Evolutionary conservation across 2,797 vertebrate species (phyloP).

Genomic region (Micrastur ruficollis): DNA sequence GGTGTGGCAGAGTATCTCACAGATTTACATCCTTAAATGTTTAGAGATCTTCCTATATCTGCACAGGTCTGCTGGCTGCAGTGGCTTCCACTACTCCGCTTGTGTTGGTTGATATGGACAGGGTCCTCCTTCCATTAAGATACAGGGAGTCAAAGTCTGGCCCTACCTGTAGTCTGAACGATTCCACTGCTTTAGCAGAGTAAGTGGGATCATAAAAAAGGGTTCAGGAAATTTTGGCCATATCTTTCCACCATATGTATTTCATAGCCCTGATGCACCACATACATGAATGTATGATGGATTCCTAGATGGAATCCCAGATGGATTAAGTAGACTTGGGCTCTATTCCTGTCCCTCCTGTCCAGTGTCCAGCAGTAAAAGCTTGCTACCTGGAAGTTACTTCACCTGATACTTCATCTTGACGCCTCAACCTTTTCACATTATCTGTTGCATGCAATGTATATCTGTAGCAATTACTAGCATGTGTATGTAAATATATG

Average conservation of each 20-base stretch:
- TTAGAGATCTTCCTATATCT: neutral
- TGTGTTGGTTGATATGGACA: neutral
- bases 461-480: neutral
- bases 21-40: neutral
- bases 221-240: neutral
- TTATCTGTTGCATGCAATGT: constrained; percentile 19
- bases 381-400: neutral
- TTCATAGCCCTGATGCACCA: neutral
- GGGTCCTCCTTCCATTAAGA: neutral
- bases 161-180: neutral
- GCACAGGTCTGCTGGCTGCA: neutral
- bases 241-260: neutral
- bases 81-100: neutral
- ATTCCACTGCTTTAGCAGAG: neutral
- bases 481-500: neutral
- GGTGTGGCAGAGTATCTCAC: neutral
- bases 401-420: neutral
- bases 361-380: neutral
- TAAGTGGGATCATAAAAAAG: neutral
- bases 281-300: neutral
- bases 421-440: neutral
- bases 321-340: neutral
- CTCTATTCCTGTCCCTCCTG: neutral
- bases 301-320: neutral
- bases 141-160: neutral